These are phyloP conservation scores for Acanthopagrus latus DNA, from an alignment of 2,797 vertebrate genomes.

Conservation along the genomic window DNA sequence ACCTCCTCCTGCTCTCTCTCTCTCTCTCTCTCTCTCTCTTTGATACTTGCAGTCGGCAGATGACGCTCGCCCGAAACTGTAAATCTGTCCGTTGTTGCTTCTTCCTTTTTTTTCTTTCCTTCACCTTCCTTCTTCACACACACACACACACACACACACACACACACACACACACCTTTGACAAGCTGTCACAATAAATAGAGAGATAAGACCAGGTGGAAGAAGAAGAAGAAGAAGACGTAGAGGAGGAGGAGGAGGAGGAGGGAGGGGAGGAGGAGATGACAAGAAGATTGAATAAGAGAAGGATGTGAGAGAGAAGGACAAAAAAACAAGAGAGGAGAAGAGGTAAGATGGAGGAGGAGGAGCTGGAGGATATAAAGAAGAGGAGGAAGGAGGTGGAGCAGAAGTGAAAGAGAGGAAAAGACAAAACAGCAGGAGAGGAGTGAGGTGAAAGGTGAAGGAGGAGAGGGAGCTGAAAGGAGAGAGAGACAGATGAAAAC, in stretches of 20 bases:
- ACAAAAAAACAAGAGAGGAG: not conserved
- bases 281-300: constrained; percentile 61
- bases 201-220: constrained; percentile 76
- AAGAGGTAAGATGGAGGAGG: too few species aligned
- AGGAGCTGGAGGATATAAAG: too few species aligned
- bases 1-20: constrained; percentile 54
- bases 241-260: constrained; percentile 34
- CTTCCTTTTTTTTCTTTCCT: not conserved
- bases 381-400: too few species aligned
- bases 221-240: constrained; percentile 21
- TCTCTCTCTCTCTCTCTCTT: constrained; percentile 36
- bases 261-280: constrained; percentile 30
- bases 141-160: constrained; percentile 35
- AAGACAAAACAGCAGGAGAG: too few species aligned
- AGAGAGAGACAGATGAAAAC: too few species aligned
- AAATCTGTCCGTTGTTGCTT: constrained; percentile 64
- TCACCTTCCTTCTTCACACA: not conserved
- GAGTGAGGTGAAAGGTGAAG: too few species aligned
- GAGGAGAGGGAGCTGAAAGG: too few species aligned
- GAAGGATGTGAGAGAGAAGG: constrained; percentile 22
- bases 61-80: constrained; percentile 59
- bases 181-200: constrained; percentile 78
- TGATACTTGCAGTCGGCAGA: constrained; percentile 50
- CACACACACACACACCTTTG: constrained; percentile 53
- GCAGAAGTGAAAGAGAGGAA: too few species aligned